These are phyloP conservation scores for Drosophila borborema DNA, from an alignment of 2,888 invertebrate genomes.

Conservation along the genomic window DNA sequence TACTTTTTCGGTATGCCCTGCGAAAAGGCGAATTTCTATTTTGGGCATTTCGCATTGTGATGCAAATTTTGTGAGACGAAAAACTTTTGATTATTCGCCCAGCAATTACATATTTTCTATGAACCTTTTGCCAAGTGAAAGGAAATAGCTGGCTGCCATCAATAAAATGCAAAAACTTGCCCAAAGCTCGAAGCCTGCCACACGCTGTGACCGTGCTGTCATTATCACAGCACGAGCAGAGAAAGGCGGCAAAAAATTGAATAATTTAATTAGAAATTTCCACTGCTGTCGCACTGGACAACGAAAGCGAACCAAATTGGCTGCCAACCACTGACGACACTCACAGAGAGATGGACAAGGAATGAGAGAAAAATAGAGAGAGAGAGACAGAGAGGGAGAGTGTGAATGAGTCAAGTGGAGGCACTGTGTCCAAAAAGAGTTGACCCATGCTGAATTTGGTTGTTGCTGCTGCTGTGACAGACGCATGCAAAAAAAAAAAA, in stretches of 20 bases:
- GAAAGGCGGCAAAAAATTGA: slow-evolving; percentile 60
- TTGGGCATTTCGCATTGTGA: slow-evolving; percentile 28
- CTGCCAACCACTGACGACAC: slow-evolving; percentile 51
- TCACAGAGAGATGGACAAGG: neutral
- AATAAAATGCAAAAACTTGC: slow-evolving; percentile 69
- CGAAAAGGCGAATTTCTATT: neutral
- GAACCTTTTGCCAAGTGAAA: slow-evolving; percentile 14
- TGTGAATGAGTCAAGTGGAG: slow-evolving; percentile 8
- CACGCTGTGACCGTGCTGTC: slow-evolving; percentile 48
- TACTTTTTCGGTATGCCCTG: neutral
- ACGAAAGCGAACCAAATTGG: slow-evolving; percentile 76
- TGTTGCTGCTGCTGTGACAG: slow-evolving; percentile 50
- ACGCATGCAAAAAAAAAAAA: slow-evolving; percentile 63
- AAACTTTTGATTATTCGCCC: slow-evolving; percentile 38
- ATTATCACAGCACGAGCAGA: slow-evolving; percentile 25
- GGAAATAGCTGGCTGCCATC: slow-evolving; percentile 38
- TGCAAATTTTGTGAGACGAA: slow-evolving; percentile 34
- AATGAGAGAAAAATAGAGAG: neutral
- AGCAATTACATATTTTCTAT: slow-evolving; percentile 44
- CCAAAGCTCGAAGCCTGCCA: slow-evolving; percentile 39
- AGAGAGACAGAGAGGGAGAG: neutral
- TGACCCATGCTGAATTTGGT: slow-evolving; percentile 36
- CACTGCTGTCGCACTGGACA: slow-evolving; percentile 74
- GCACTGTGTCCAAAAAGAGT: slow-evolving; percentile 50
- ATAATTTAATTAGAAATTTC: slow-evolving; percentile 81